phyloP scores from a whole-genome alignment of 2,113 vertebrate genomes.

The Cyphomyrus plagiostoma region DNA sequence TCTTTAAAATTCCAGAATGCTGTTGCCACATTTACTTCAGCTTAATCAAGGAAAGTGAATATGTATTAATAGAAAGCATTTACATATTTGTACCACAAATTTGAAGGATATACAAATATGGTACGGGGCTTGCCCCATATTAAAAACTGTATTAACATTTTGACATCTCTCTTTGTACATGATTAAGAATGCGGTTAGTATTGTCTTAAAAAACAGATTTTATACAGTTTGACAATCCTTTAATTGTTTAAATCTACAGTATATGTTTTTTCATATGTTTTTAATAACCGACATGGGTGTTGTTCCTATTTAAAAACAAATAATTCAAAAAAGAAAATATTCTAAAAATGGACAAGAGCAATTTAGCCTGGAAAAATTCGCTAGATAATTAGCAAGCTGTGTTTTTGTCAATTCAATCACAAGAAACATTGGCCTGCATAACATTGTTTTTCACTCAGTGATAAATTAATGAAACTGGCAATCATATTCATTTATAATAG shows the following conservation, averaged over 20 bases:
- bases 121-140: background rate
- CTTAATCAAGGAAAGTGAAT: background rate
- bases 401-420: background rate
- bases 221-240: background rate
- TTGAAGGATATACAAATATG: background rate
- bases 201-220: background rate
- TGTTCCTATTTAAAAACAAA: background rate
- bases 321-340: background rate
- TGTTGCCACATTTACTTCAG: background rate
- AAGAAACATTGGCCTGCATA: background rate
- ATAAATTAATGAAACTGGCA: background rate
- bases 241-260: background rate
- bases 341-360: background rate
- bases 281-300: background rate
- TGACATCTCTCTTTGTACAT: background rate
- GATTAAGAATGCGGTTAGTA: background rate
- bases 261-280: background rate
- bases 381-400: background rate
- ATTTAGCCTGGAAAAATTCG: background rate
- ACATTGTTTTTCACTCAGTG: background rate
- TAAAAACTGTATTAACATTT: background rate
- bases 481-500: background rate
- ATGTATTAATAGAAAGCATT: background rate
- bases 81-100: background rate
- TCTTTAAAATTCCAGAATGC: background rate